phyloP scores from a whole-genome alignment of 2,113 vertebrate genomes.

The Burhinus bistriatus region DNA sequence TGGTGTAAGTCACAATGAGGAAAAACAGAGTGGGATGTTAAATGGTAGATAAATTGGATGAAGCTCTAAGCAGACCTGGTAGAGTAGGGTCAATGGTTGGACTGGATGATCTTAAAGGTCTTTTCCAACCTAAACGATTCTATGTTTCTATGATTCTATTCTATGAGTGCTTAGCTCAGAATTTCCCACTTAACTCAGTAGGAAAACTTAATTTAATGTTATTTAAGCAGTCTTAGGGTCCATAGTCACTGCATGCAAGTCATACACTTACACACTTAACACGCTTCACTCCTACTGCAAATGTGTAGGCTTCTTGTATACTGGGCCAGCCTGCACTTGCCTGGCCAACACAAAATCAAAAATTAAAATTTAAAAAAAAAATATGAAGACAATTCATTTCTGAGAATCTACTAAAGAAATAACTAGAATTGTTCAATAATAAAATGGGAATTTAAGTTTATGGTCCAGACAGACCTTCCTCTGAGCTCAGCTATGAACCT shows the following conservation, averaged over 20 bases:
- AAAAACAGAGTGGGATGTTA: not conserved
- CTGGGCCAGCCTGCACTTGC: not conserved
- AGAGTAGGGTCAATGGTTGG: no score
- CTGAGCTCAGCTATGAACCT: not conserved
- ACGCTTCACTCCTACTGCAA: not conserved
- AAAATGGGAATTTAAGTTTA: not conserved
- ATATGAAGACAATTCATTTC: not conserved
- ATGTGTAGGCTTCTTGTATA: not conserved
- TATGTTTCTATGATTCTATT: no score
- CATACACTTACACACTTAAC: not conserved
- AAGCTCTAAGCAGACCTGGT: not conserved
- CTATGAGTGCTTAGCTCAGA: not conserved
- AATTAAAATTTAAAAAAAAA: not conserved
- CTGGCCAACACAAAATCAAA: not conserved
- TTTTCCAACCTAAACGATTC: no score
- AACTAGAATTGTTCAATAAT: not conserved
- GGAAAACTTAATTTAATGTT: not conserved
- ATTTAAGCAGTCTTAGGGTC: not conserved
- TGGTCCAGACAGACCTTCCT: not conserved
- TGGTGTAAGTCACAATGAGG: not conserved
- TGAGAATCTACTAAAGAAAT: not conserved
- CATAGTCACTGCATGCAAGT: not conserved
- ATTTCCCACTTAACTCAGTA: not conserved
- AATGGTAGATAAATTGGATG: not conserved
- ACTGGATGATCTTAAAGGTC: no score